A percentile compares a stretch with the other conserved stretches of the same genome.
phyloP scores from a whole-genome alignment of 2,113 vertebrate genomes.

The Onychorhynchus coronatus region DNA sequence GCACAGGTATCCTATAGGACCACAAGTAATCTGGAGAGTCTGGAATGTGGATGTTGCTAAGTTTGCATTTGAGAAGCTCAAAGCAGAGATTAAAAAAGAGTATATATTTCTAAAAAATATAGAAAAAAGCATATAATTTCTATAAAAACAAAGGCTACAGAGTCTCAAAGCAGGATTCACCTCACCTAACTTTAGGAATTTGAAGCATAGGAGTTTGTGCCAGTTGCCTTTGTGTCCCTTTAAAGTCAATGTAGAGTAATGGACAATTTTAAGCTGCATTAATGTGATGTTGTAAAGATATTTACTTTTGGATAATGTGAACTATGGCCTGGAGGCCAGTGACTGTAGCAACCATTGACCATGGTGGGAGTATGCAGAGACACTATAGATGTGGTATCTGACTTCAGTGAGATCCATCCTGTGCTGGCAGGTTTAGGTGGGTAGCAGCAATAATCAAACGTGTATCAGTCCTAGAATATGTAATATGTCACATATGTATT shows the following conservation, averaged over 20 bases:
- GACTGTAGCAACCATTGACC: not conserved
- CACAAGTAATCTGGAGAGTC: not conserved
- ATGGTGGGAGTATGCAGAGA: not conserved
- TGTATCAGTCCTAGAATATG: not conserved
- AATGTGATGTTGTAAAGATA: not conserved
- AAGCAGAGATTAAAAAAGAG: not conserved
- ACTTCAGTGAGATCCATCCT: not conserved
- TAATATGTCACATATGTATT: rapidly evolving
- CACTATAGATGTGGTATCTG: not conserved
- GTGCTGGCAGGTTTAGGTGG: not conserved
- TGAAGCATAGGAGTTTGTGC: not conserved
- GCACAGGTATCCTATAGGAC: not conserved
- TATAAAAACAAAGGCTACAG: not conserved
- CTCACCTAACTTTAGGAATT: not conserved
- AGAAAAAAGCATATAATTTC: not conserved
- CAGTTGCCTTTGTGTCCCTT: not conserved
- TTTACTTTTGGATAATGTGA: not conserved
- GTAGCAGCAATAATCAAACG: not conserved
- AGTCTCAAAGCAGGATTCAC: not conserved
- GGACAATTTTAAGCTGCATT: not conserved
- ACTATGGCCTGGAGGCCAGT: not conserved
- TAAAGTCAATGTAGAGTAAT: not conserved
- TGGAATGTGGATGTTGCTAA: not conserved
- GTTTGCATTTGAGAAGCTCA: not conserved
- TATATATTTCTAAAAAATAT: not conserved